Conservation (phyloP, 2,888 invertebrate species). For the Ornithoptera priamus region DNA sequence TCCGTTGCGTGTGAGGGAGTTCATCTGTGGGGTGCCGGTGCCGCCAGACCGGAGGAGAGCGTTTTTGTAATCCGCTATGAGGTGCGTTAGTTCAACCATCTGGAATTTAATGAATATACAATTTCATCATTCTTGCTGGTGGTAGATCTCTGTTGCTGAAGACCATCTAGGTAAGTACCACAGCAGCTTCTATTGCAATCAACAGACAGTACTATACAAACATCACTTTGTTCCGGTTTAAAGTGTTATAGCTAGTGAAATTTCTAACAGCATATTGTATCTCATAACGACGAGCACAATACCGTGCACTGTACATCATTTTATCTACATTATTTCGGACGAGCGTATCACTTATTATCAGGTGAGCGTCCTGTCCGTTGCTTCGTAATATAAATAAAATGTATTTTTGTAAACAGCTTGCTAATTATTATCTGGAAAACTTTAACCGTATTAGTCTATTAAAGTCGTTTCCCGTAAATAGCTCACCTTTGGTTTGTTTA, state of each 20-base stretch:
- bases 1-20: constrained; percentile 86
- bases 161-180: background rate
- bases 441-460: too few species aligned
- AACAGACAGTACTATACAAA: too few species aligned
- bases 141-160: background rate
- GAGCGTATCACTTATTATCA: too few species aligned
- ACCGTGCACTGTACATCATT: too few species aligned
- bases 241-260: too few species aligned
- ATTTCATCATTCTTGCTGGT: background rate
- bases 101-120: constrained; percentile 44
- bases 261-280: too few species aligned
- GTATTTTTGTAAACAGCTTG: background rate
- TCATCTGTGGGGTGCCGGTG: constrained; percentile 88
- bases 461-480: background rate
- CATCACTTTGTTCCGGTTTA: too few species aligned
- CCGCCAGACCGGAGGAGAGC: constrained; percentile 88
- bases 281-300: too few species aligned
- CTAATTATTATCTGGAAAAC: background rate
- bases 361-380: too few species aligned
- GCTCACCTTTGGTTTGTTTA: constrained; percentile 92
- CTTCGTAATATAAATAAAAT: too few species aligned
- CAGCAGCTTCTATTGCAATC: background rate
- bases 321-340: too few species aligned
- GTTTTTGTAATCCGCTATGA: constrained; percentile 97
- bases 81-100: constrained; percentile 93